Base-by-base conservation (phyloP, 2,888 invertebrate genomes). In the Andrena hattorfiana region DNA sequence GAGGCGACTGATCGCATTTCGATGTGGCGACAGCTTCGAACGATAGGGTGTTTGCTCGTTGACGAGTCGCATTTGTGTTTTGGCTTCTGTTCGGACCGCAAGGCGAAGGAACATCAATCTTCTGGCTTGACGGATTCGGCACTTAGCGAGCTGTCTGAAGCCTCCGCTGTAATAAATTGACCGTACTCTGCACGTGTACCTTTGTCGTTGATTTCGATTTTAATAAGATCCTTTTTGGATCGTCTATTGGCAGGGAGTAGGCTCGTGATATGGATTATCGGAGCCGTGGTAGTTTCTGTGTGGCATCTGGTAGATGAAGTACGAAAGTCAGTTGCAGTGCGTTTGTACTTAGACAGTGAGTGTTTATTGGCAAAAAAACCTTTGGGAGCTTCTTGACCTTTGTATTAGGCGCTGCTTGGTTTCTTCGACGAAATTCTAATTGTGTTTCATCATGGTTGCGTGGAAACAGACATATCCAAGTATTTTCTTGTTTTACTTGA, bases 61-160 rank as follows among this genome's bases (percentile, higher is more conserved):
- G 67, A 16, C 69, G 69, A 71, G 20, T 77, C 67, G 75, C 75
- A 77, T 73, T 83, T 68, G 62, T 69, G 59, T 77, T 76, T 83
- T 63, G 73, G 67, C 32, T 54, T 69, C 35, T 75, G 67, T 56
- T 69, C 71, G 68, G 85, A 85, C 78, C 84, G 82, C 81, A 82
- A 67, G 77, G 72, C 72, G 64, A 81, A 73, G 68, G 74, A 85
- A 84, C 89, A 90, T 90, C 89, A 87, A 90, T 90, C 89, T 89
- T 90, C 82, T 73, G 64, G 56, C 76, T 72, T 79, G 88, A 89
- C 86, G 81, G 81, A 79, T 74, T 86, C 83, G 60, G 79, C 87
- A 81, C 84, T 89, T 82, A 84, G 81, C 78, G 79, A 81, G 71
- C 78, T 84, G 84, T 83, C 87, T 56, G 74, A 81, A 82, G 70